Evolutionary conservation across 2,113 vertebrate species (phyloP).

Genomic region (Nothocercus julius): DNA sequence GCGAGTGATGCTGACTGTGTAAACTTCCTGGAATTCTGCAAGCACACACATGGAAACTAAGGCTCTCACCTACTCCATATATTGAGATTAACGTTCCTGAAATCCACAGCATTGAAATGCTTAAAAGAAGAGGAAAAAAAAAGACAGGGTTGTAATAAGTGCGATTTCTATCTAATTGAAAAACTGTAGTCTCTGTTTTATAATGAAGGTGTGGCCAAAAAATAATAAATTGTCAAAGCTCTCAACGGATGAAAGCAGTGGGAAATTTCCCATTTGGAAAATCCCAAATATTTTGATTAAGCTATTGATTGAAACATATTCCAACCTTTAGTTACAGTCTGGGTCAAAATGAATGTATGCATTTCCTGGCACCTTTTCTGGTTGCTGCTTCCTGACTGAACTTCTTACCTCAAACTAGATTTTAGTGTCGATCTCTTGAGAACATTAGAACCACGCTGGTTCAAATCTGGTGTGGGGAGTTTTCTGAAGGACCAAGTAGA

Average conservation of each 20-base stretch:
- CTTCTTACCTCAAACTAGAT: neutral
- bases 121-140: neutral
- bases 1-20: conserved; percentile 13
- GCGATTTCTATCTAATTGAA: neutral
- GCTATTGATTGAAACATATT: neutral
- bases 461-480: neutral
- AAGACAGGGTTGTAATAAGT: neutral
- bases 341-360: neutral
- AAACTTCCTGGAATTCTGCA: conserved; percentile 49
- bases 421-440: neutral
- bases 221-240: neutral
- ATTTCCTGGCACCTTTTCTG: neutral
- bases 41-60: neutral
- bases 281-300: neutral
- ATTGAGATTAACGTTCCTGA: neutral
- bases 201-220: neutral
- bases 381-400: neutral
- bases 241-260: neutral
- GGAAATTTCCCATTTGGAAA: neutral
- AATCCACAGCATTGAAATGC: neutral
- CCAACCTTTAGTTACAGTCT: neutral
- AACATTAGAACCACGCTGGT: fast-evolving
- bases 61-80: neutral
- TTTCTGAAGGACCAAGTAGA: neutral
- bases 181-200: neutral